Base-by-base conservation (phyloP, 2,888 invertebrate species). In the Muscina levida region DNA sequence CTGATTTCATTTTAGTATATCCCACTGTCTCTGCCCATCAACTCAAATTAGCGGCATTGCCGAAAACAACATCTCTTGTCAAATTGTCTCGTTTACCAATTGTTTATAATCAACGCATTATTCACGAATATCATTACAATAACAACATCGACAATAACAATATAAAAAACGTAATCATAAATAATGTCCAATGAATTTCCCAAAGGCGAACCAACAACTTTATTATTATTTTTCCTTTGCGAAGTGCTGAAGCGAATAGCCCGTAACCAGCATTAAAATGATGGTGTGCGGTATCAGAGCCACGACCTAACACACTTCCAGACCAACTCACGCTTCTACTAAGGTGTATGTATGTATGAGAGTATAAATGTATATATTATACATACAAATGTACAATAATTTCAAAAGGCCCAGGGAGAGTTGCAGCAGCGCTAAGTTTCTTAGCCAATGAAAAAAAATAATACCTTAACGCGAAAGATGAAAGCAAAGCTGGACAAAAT, bases 121-220 rank as follows among this genome's bases (percentile, higher is more conserved):
- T 83, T 86, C 86, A 86, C 79, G 81, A 82, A 82, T 83, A 82
- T 83, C 82, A 82, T 79, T 79, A 82, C 72, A 70, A 65, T 71
- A 71, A 65, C 53, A 48, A 53, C 24, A 53, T 56, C 31, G 37
- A 22, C 56, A 24, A 76, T 80, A 72, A 76, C 72, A 80, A 77
- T 72, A 80, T 76, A 80, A 80, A 80, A 72, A 76, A 80, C 72
- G 72, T 76, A 80, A 80, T 80, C 79, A 80, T 80, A 80, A 80
- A 80, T 80, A 76, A 76, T 70, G 59, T 39, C 19, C 76, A 74
- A 67, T 59, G 37, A 53, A 85, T 83, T 82, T 85, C 84, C 85
- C 83, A 77, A 72, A 82, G 85, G 85, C 85, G 84, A 77, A 75
- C 82, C 83, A 87, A 88, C 88, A 89, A 87, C 89, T 89, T 89